Percentiles rank a stretch among this genome's conserved stretches.
Evolutionary conservation across 2,888 invertebrate species (phyloP).

Genomic region (Yponomeuta cagnagella): DNA sequence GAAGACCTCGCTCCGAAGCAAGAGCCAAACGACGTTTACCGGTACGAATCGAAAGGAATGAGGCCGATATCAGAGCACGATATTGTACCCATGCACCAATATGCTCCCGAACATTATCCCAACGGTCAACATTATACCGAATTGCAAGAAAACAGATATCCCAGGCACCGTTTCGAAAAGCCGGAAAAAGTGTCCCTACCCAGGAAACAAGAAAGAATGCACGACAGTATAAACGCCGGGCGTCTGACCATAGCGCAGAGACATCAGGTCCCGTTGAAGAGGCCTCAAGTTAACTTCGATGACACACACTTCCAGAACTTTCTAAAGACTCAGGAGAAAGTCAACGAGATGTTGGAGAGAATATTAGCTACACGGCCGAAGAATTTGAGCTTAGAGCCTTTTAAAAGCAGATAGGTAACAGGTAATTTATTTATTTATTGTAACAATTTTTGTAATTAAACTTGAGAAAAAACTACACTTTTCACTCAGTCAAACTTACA

Average conservation of each 20-base stretch:
- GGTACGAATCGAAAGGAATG: neutral
- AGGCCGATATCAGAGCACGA: neutral
- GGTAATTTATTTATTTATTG: neutral
- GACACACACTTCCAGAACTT: constrained; percentile 54
- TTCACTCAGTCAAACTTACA: too few relatives aligned
- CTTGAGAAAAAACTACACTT: too few relatives aligned
- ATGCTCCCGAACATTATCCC: neutral
- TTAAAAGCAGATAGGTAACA: neutral
- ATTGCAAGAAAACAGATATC: neutral
- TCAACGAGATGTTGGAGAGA: constrained; percentile 56
- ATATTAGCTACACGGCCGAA: constrained; percentile 48
- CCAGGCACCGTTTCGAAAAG: neutral
- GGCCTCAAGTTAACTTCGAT: constrained; percentile 35
- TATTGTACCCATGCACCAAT: neutral
- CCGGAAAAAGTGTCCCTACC: neutral
- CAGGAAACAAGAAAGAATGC: neutral
- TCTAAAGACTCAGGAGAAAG: constrained; percentile 57
- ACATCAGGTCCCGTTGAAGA: constrained; percentile 32
- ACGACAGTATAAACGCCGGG: neutral
- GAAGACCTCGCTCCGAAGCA: neutral
- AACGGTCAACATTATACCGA: neutral
- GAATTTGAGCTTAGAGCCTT: constrained; percentile 24
- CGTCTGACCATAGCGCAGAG: constrained; percentile 1
- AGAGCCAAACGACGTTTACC: neutral
- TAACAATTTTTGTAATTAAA: neutral